These are phyloP conservation scores for Andrena minutula DNA, from an alignment of 2,888 invertebrate genomes.

Conservation along the genomic window DNA sequence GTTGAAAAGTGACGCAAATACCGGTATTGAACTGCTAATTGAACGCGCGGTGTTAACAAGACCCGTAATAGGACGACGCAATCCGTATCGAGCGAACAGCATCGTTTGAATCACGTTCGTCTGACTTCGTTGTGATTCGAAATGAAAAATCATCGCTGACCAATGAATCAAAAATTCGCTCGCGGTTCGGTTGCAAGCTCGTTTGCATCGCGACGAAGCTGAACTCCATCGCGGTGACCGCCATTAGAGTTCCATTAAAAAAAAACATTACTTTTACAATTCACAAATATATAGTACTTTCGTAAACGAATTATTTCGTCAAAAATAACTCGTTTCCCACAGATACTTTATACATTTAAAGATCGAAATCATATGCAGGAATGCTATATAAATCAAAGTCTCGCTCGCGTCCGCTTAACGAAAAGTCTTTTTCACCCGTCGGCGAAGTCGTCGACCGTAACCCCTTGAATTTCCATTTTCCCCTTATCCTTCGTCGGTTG, in stretches of 20 bases:
- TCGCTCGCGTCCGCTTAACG: background rate
- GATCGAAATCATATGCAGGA: too few relatives aligned
- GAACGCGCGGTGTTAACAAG: constrained; percentile 29
- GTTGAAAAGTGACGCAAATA: constrained; percentile 24
- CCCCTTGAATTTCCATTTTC: constrained; percentile 19
- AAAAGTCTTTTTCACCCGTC: constrained; percentile 8
- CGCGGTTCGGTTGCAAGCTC: background rate
- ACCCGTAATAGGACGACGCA: constrained; percentile 28
- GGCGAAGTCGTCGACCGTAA: background rate
- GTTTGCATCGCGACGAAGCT: background rate
- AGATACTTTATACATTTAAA: too few relatives aligned
- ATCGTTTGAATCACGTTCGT: constrained; percentile 4
- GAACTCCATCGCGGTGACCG: background rate
- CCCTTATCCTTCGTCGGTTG: background rate
- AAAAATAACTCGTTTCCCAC: too few relatives aligned
- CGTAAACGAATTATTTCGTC: too few relatives aligned
- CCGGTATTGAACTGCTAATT: constrained; percentile 52
- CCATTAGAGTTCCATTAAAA: background rate
- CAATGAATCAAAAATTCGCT: constrained; percentile 8
- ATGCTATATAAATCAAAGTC: background rate
- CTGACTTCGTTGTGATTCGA: background rate
- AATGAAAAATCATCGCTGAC: constrained; percentile 7
- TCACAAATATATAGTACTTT: too few relatives aligned
- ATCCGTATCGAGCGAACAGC: background rate
- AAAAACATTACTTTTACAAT: too few relatives aligned